These are phyloP conservation scores for Agonopterix subpropinquella DNA, from an alignment of 2,888 invertebrate genomes.

Conservation along the genomic window DNA sequence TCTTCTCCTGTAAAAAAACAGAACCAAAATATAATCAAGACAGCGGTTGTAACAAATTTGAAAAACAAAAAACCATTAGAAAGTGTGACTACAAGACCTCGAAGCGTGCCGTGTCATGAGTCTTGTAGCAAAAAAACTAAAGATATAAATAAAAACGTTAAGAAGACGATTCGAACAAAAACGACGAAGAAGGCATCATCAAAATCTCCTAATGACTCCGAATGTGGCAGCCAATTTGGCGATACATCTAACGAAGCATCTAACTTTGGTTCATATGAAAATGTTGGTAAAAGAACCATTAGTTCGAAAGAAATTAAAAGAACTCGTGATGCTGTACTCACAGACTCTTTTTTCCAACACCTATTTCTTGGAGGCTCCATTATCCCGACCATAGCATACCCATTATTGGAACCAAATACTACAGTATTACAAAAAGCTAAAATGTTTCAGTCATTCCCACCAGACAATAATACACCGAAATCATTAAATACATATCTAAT, in stretches of 20 bases:
- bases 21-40: conserved; percentile 45
- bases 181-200: conserved; percentile 23
- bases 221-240: conserved; percentile 50
- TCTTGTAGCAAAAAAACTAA: conserved; percentile 50
- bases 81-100: conserved; percentile 40
- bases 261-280: conserved; percentile 42
- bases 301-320: conserved; percentile 67
- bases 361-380: conserved; percentile 76
- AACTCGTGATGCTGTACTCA: conserved; percentile 76
- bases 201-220: conserved; percentile 34
- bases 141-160: conserved; percentile 33
- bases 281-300: conserved; percentile 28
- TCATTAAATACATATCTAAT: conserved; percentile 80
- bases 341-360: conserved; percentile 83
- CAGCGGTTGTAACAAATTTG: conserved; percentile 54
- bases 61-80: conserved; percentile 60
- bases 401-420: conserved; percentile 58
- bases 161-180: conserved; percentile 38
- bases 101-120: conserved; percentile 53
- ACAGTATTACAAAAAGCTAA: conserved; percentile 82
- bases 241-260: conserved; percentile 55
- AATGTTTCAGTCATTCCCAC: conserved; percentile 77
- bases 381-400: conserved; percentile 28
- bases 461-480: conserved; percentile 69
- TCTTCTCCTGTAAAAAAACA: conserved; percentile 34